Base-by-base conservation (phyloP, 2,888 invertebrate species). In the Plebejus argus region DNA sequence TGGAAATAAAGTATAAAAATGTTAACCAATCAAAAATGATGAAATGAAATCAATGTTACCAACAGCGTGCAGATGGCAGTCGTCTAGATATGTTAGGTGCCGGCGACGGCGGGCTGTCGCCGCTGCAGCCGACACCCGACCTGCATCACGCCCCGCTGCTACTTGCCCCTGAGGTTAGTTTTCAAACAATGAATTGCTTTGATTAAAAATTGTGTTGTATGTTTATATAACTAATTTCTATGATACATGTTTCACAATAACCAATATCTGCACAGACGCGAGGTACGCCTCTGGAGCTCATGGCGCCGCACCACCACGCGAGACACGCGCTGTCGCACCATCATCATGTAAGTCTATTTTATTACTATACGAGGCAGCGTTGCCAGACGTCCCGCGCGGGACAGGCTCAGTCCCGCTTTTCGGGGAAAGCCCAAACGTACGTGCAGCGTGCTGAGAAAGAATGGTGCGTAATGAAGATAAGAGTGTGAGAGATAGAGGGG, bases 291-390 rank as follows among this genome's bases (percentile, higher is more conserved):
- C 79, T 93, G n/a, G 93, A 93, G 85, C 82, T 92, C 82, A 85
- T 93, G 88, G 87, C 90, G 80, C 87, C 90, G 3, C 93, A 91
- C 76, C 93, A 91, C 76, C 92, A 91, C 86, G 89, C 91, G 81
- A 80, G 91, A 1, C 91, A 91, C 79, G 87, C 91, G 8, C 85
- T 90, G 4, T 81, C 90, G 0, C 91, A 91, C 61, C 91, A 90
- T 78, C 91, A 90, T 77, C 90, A 92, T 80, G 91, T 91, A 72
- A 89, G 90, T 87, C 33, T 18, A 53, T 0, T 53, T 53, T 53
- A 53, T 18, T 18, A 49, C 15, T 49, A 49, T 49, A 15, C 49
- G 3, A 49, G 49, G n/a, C 33, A 4, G 33, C 33, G 3, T 33
- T 33, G 33, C 33, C 33, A 33, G 33, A 33, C 33, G 33, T 33